Base-by-base conservation (phyloP, 2,797 vertebrate species). In the Macrochelys suwanniensis region DNA sequence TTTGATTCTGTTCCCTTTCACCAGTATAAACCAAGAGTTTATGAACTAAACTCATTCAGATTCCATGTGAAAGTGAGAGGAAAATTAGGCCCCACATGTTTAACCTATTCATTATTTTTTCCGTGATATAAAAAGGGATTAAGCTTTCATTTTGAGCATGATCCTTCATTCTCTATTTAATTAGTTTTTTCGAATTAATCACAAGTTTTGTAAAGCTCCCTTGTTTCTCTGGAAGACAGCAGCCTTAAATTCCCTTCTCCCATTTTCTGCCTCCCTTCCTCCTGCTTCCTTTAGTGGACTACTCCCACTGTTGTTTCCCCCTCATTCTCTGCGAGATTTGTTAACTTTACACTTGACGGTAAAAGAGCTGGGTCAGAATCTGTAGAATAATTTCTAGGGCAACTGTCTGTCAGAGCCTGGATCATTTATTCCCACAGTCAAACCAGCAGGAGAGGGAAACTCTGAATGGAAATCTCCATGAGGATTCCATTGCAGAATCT, bases 131-230 rank as follows among this genome's bases (percentile, higher is more conserved):
- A 97, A 96, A 91, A 94, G 95, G 97, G 94, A 97, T 97, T 95
- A 97, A 87, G 78, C 91, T 95, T 96, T 95, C 80, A 89, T 96
- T 91, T 81, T 57, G 84, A 56, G 23, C 82, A 88, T 92, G 92
- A 92, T 86, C 84, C 53, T 25, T 86, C 87, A 50, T 93, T 96
- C 96, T 94, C 96, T 95, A 97, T 96, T 97, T 97, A 96, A 97
- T 96, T 96, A 97, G 94, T 94, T 96, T 96, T 94, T 71, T 21
- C 94, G 97, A 97, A 97, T 97, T 96, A 97, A 97, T 97, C 94
- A 96, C 90, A 92, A 88, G 89, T 94, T 95, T 95, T 96, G 65
- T 11, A 95, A 95, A 96, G 91, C 94, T 95, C 65, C 77, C 19
- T 78, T 94, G 89, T 89, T 92, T 97, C 93, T 92, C 82, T 86